A percentile compares a stretch with the other conserved stretches of the same genome.
Conservation (phyloP, 2,113 vertebrate species). For the Chlorodrepanis virens region DNA sequence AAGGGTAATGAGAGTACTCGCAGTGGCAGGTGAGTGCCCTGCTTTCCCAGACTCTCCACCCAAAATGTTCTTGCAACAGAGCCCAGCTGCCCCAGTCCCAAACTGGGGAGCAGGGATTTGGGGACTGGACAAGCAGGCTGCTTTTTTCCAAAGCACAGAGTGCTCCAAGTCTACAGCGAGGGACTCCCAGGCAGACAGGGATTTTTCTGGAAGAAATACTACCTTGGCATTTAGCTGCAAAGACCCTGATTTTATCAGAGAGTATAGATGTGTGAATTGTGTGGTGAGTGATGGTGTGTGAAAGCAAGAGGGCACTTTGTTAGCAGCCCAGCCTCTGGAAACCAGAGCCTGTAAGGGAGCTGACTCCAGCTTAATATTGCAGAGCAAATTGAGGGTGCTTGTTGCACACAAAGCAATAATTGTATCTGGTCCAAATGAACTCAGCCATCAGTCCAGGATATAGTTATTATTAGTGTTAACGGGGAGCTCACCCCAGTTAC, state of each 20-base stretch:
- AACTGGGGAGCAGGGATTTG: not conserved
- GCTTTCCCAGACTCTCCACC: not conserved
- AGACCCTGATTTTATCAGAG: not conserved
- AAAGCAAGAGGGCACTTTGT: not conserved
- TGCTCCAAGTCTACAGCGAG: fast-evolving
- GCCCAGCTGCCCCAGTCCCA: not conserved
- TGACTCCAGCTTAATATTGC: not conserved
- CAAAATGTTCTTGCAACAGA: not conserved
- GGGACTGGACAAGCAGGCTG: not conserved
- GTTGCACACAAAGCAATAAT: constrained; percentile 47
- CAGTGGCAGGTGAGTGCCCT: not conserved
- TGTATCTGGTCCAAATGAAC: constrained; percentile 44
- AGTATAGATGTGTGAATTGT: not conserved
- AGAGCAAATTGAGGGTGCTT: constrained; percentile 40
- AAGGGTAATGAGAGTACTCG: not conserved
- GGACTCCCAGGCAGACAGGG: not conserved
- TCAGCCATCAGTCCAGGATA: not conserved
- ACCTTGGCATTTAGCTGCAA: not conserved
- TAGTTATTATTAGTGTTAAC: constrained; percentile 37
- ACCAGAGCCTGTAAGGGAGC: not conserved
- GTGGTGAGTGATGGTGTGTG: not conserved
- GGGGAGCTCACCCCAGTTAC: constrained; percentile 24
- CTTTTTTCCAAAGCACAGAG: not conserved
- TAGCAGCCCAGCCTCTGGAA: constrained; percentile 8
- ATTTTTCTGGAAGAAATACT: not conserved